These are phyloP conservation scores for Tetanocera ferruginea DNA, from an alignment of 2,888 invertebrate genomes.

Conservation along the genomic window DNA sequence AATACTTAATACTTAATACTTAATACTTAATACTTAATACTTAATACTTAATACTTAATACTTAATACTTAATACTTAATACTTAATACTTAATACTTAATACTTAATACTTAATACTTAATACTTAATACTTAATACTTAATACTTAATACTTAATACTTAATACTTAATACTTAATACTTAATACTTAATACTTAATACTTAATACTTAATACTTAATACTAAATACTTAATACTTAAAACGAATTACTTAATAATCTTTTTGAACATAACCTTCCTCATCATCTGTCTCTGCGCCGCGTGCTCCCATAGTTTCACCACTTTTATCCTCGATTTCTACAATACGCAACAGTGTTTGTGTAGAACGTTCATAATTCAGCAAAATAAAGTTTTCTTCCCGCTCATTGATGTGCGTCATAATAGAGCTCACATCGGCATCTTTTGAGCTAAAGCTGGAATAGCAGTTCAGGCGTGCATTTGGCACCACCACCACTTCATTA, in stretches of 20 bases:
- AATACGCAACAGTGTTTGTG: slow-evolving; percentile 55
- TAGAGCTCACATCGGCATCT: slow-evolving; percentile 50
- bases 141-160: no score
- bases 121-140: no score
- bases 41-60: no score
- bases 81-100: no score
- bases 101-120: no score
- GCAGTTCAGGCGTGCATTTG: slow-evolving; percentile 61
- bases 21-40: no score
- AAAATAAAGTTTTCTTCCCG: slow-evolving; percentile 58
- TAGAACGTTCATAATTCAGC: slow-evolving; percentile 51
- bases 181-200: no score
- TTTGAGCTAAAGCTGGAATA: slow-evolving; percentile 57
- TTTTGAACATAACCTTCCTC: slow-evolving; percentile 6
- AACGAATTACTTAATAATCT: background rate
- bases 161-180: no score
- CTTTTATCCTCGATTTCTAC: slow-evolving; percentile 57
- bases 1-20: no score
- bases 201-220: no score
- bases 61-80: no score
- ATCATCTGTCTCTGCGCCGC: slow-evolving; percentile 1
- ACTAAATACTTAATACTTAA: no score
- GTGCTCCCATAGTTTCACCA: slow-evolving; percentile 47
- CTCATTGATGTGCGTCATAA: slow-evolving; percentile 54
- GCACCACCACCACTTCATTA: slow-evolving; percentile 57